Conservation (phyloP, 2,113 vertebrate genomes). For the Macaca nemestrina region DNA sequence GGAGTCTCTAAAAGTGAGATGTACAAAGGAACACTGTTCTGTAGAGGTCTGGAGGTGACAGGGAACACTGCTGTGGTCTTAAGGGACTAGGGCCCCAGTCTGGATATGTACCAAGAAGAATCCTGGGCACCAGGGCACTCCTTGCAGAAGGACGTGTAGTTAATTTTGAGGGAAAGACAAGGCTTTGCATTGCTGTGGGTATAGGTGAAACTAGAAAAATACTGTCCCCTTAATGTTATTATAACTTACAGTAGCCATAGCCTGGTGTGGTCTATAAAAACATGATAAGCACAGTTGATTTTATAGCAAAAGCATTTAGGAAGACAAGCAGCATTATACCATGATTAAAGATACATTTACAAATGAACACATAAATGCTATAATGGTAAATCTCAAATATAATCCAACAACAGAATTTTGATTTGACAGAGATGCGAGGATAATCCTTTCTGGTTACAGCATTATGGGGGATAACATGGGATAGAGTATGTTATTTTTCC, state of each 20-base stretch:
- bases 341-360: conserved; percentile 50
- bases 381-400: conserved; percentile 12
- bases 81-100: background rate
- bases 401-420: conserved; percentile 51
- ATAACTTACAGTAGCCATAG: background rate
- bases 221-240: conserved; percentile 10
- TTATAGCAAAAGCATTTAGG: conserved; percentile 49
- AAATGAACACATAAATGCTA: conserved; percentile 44
- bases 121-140: background rate
- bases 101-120: background rate
- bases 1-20: background rate
- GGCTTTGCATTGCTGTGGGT: background rate
- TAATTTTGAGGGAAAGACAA: background rate
- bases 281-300: conserved; percentile 8
- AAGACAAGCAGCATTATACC: background rate
- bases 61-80: background rate
- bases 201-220: background rate
- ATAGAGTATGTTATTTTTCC: background rate
- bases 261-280: conserved; percentile 50
- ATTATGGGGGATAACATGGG: background rate
- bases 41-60: background rate
- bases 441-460: conserved; percentile 5
- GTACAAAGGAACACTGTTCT: background rate
- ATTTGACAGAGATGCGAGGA: background rate
- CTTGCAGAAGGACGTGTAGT: background rate